These are phyloP conservation scores for Molorchus minor DNA, from an alignment of 2,888 invertebrate species.

Conservation along the genomic window DNA sequence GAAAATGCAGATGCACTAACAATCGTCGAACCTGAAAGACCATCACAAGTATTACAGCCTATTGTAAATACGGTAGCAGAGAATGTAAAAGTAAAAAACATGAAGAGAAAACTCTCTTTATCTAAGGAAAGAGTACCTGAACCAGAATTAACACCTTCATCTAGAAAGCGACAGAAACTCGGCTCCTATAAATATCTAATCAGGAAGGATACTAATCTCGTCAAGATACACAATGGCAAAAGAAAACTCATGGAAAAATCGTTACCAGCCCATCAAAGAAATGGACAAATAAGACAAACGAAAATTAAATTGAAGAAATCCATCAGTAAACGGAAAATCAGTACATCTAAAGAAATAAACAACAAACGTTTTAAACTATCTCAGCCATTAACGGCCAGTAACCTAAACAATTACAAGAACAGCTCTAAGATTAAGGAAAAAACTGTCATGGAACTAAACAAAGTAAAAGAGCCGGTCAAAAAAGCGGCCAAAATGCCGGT, in stretches of 20 bases:
- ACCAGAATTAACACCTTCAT: conserved; percentile 36
- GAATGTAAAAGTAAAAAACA: conserved; percentile 62
- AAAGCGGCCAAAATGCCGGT: conserved; percentile 38
- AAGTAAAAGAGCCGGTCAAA: conserved; percentile 39
- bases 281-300: conserved; percentile 53
- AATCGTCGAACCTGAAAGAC: background rate
- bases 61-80: conserved; percentile 59
- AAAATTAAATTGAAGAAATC: conserved; percentile 59
- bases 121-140: conserved; percentile 45
- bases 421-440: conserved; percentile 28
- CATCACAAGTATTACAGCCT: conserved; percentile 51
- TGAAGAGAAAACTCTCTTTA: conserved; percentile 65
- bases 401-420: conserved; percentile 46
- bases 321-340: conserved; percentile 63
- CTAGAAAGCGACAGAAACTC: conserved; percentile 52
- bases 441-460: conserved; percentile 11
- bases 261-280: conserved; percentile 51
- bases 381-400: conserved; percentile 56
- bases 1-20: conserved; percentile 12
- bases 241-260: conserved; percentile 61
- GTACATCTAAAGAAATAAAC: conserved; percentile 35
- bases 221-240: conserved; percentile 63
- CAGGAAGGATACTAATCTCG: conserved; percentile 63
- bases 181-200: conserved; percentile 62
- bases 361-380: conserved; percentile 47